Base-by-base conservation (phyloP, 2,113 vertebrate genomes). In the Telmatochromis sp. region DNA sequence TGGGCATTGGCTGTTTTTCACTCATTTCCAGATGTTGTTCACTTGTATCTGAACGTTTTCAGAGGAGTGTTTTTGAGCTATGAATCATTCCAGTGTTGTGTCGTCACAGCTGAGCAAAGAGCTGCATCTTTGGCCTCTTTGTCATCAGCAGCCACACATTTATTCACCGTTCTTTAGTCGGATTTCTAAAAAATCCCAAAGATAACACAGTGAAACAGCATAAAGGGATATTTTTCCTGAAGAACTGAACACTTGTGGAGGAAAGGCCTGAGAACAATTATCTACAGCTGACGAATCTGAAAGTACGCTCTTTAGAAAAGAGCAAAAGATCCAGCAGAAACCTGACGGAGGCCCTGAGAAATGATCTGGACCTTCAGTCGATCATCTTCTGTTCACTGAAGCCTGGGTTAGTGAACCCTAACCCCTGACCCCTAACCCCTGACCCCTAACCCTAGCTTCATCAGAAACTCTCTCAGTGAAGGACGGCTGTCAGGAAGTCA, bases 111-210 rank as follows among this genome's bases (percentile, higher is more conserved):
- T 65, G 35, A 63, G 58, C 58, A n/a, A n/a, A 65, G 60, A 65
- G 58, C 28, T 63, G 58, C 17, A 35, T 7, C 58, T 63, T 63
- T 63, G 58, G 0, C 15, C 17, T 63, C 17, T n/a, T 63, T 35
- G 58, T 0, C 58, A 63, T 19, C 31, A 63, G 58, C 58, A 63
- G 58, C 31, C 58, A 63, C 31, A 63, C 58, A n/a, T 63, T 7
- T 63, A 33, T n/a, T 35, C 58, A 63, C 17, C 2, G 3, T 11
- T 63, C 15, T 63, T 63, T 63, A 19, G 58, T 2, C 28, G 2
- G 1, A 63, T 4, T 33, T 63, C 0, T 19, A 2, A 35, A 35
- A 33, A n/a, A 63, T 63, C 3, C 5, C 17, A 3, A 19, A 63
- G 17, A 63, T 35, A 40, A 71, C n/a, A 40, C 65, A 63, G 28